Percentiles rank a stretch among this genome's conserved stretches.
These are phyloP conservation scores for Euclidia mi DNA, from an alignment of 2,888 invertebrate species.

Conservation along the genomic window DNA sequence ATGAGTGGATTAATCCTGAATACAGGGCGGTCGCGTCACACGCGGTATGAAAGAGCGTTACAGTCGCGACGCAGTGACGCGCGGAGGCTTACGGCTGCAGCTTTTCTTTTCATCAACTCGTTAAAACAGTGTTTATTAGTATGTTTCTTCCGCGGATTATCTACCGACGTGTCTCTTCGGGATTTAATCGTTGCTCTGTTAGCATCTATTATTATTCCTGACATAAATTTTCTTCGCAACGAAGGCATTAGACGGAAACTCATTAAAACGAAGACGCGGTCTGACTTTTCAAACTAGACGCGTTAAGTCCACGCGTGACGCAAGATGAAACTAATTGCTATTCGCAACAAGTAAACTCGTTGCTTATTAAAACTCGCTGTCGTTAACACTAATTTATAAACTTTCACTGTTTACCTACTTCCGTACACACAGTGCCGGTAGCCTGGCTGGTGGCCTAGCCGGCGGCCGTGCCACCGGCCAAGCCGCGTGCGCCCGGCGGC, in stretches of 20 bases:
- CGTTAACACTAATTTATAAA: slow-evolving; percentile 82
- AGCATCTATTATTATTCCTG: slow-evolving; percentile 88
- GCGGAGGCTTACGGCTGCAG: slow-evolving; percentile 30
- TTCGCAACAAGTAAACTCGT: slow-evolving; percentile 79
- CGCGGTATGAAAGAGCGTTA: slow-evolving; percentile 14
- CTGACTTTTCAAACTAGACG: slow-evolving; percentile 89
- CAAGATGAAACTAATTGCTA: slow-evolving; percentile 81
- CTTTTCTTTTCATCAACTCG: slow-evolving; percentile 74
- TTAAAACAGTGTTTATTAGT: slow-evolving; percentile 81
- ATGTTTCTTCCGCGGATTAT: slow-evolving; percentile 82
- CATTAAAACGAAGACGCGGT: slow-evolving; percentile 88
- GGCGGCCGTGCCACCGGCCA: too few relatives aligned
- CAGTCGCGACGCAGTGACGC: slow-evolving; percentile 12
- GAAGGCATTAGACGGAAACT: slow-evolving; percentile 89
- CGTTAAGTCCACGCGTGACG: slow-evolving; percentile 89
- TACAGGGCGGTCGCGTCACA: slow-evolving; percentile 32
- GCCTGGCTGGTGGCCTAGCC: too few relatives aligned
- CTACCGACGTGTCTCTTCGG: slow-evolving; percentile 80
- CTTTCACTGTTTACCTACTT: slow-evolving; percentile 62
- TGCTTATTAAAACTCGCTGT: slow-evolving; percentile 84
- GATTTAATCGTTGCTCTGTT: slow-evolving; percentile 85
- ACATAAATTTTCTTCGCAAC: slow-evolving; percentile 87
- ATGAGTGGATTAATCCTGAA: slow-evolving; percentile 37
- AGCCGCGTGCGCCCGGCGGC: too few relatives aligned
- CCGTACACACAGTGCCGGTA: too few relatives aligned